Evolutionary conservation across 2,888 invertebrate genomes (phyloP).

Genomic region (Hyppa rectilinea): DNA sequence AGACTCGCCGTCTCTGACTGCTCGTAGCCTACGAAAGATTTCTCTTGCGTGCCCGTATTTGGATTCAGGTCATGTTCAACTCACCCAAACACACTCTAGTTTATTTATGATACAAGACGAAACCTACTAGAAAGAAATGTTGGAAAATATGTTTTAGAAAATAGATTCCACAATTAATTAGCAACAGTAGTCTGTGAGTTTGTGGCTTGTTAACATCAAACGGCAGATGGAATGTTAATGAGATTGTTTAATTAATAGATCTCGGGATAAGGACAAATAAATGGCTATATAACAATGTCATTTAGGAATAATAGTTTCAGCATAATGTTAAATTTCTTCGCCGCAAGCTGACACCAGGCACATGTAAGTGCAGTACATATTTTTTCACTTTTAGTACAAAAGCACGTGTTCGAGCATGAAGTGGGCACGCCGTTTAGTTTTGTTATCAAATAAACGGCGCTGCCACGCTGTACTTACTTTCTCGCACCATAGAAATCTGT

Average conservation of each 20-base stretch:
- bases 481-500: conserved; percentile 31
- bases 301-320: conserved; percentile 23
- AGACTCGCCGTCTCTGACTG: conserved; percentile 67
- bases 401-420: conserved; percentile 63
- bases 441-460: conserved; percentile 63
- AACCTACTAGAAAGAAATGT: conserved; percentile 28
- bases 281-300: conserved; percentile 12
- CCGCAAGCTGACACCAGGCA: conserved; percentile 48
- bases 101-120: conserved; percentile 54
- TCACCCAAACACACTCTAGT: conserved; percentile 82
- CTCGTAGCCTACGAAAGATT: conserved; percentile 80
- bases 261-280: conserved; percentile 14
- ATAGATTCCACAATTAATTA: conserved; percentile 45
- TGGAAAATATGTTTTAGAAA: conserved; percentile 29
- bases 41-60: conserved; percentile 87
- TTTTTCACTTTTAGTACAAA: conserved; percentile 56
- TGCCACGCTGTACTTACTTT: conserved; percentile 50
- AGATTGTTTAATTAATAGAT: conserved; percentile 17
- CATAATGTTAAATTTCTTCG: conserved; percentile 23
- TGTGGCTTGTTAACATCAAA: conserved; percentile 14
- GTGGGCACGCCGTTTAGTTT: conserved; percentile 58
- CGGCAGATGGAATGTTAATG: conserved; percentile 30
- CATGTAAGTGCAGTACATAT: conserved; percentile 43
- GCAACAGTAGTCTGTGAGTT: conserved; percentile 29
- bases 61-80: conserved; percentile 86